Evolutionary conservation across 1,140 invertebrate genomes (phyloP).

Genomic region (Drosophila virilis): DNA sequence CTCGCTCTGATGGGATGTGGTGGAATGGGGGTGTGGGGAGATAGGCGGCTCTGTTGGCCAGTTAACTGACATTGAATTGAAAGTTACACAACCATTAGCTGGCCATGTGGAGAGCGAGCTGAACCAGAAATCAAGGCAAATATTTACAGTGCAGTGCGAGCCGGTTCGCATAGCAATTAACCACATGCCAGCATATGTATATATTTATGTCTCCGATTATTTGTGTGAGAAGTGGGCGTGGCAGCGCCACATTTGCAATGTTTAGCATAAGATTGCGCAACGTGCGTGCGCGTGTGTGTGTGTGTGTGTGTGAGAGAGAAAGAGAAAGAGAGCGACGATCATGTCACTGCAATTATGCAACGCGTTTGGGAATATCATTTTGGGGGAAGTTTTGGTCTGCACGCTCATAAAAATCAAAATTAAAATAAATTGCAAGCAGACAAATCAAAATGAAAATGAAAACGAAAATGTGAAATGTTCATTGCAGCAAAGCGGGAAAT

Average conservation of each 20-base stretch:
- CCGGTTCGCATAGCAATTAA: slow-evolving; percentile 75
- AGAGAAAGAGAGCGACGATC: slow-evolving; percentile 3
- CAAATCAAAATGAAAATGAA: slow-evolving; percentile 29
- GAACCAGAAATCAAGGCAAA: slow-evolving; percentile 71
- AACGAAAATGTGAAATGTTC: slow-evolving; percentile 35
- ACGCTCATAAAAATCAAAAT: slow-evolving; percentile 61
- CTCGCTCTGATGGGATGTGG: not conserved
- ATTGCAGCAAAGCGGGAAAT: slow-evolving; percentile 37
- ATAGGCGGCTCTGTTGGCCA: slow-evolving; percentile 12
- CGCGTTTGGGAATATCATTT: slow-evolving; percentile 40
- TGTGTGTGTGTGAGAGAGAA: not conserved
- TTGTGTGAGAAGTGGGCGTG: slow-evolving; percentile 56
- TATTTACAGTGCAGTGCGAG: slow-evolving; percentile 62
- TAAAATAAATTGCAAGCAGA: slow-evolving; percentile 74
- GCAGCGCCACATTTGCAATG: slow-evolving; percentile 71
- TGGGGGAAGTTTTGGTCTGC: slow-evolving; percentile 35
- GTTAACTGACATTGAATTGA: slow-evolving; percentile 79
- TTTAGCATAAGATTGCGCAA: slow-evolving; percentile 81
- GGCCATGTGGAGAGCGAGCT: slow-evolving; percentile 18
- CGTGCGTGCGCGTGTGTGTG: slow-evolving; percentile 56
- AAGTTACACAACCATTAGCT: slow-evolving; percentile 71
- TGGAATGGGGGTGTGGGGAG: slow-evolving; percentile 10
- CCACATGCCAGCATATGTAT: slow-evolving; percentile 20
- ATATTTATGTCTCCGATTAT: not conserved
- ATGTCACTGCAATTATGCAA: slow-evolving; percentile 65